These are phyloP conservation scores for Eriocheir sinensis DNA, from an alignment of 1,140 invertebrate species.

Conservation along the genomic window DNA sequence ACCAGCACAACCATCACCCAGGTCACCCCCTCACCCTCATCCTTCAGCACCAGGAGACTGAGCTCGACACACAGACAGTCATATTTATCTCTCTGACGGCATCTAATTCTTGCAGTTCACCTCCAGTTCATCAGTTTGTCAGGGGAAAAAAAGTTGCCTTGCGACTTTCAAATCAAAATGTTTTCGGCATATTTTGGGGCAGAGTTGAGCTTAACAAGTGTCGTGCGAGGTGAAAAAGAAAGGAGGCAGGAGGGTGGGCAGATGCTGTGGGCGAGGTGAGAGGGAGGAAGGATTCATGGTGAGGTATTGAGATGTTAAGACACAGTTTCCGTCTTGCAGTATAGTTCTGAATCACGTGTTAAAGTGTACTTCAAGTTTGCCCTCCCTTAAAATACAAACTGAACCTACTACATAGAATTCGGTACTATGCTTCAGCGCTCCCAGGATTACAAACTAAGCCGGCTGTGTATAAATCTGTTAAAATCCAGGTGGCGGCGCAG, in stretches of 20 bases:
- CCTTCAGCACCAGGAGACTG: conserved; percentile 20
- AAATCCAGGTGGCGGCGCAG: neutral
- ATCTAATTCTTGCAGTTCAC: conserved; percentile 28
- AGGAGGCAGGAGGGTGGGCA: neutral
- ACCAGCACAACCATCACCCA: neutral
- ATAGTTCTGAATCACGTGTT: neutral
- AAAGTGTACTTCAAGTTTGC: neutral
- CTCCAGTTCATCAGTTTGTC: conserved; percentile 46
- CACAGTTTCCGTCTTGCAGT: neutral
- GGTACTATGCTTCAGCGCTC: no score
- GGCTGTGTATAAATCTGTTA: no score
- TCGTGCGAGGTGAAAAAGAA: neutral
- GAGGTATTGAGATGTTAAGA: neutral
- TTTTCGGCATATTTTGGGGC: conserved; percentile 45
- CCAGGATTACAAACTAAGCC: no score
- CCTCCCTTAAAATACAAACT: neutral
- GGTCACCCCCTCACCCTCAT: conserved; percentile 9
- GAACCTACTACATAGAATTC: neutral
- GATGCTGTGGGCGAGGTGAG: neutral
- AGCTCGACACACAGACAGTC: neutral
- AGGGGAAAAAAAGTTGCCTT: conserved; percentile 46
- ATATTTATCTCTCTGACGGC: conserved; percentile 25
- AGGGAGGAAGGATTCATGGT: neutral
- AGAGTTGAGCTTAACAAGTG: neutral
- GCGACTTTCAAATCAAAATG: conserved; percentile 52